phyloP scores from a whole-genome alignment of 2,888 invertebrate species.

The Yponomeuta sedellus region DNA sequence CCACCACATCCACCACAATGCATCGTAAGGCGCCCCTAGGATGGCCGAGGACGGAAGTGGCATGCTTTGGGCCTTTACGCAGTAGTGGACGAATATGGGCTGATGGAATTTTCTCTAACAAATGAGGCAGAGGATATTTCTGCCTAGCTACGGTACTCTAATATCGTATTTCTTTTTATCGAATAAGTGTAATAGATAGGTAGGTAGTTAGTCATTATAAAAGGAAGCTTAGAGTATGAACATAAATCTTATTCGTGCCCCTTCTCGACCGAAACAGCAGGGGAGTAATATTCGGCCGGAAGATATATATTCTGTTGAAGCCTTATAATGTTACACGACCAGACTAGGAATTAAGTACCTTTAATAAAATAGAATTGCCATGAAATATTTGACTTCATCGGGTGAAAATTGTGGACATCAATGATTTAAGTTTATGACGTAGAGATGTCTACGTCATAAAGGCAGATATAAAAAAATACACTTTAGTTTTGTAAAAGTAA shows the following conservation, averaged over 20 bases:
- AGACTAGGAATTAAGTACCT: slow-evolving; percentile 22
- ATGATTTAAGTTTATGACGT: not conserved
- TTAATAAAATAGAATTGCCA: slow-evolving; percentile 25
- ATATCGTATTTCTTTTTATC: not conserved
- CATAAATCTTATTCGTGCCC: slow-evolving; percentile 20
- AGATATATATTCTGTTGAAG: slow-evolving; percentile 24
- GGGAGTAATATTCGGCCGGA: slow-evolving; percentile 24
- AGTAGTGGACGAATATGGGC: no score
- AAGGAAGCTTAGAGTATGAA: slow-evolving; percentile 17
- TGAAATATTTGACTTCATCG: slow-evolving; percentile 21
- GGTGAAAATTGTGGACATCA: not conserved
- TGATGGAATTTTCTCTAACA: not conserved
- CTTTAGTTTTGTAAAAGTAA: no score
- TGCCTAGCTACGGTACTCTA: not conserved
- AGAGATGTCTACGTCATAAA: no score
- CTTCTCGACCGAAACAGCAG: slow-evolving; percentile 8
- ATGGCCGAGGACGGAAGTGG: no score
- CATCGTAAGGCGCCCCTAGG: no score
- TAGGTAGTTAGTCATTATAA: slow-evolving; percentile 8
- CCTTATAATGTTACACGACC: slow-evolving; percentile 21
- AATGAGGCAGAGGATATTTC: not conserved
- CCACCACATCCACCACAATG: no score
- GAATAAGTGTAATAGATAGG: not conserved
- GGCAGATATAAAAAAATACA: no score
- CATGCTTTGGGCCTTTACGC: no score